Conservation (phyloP, 2,797 vertebrate genomes). For the Leuciscus waleckii region DNA sequence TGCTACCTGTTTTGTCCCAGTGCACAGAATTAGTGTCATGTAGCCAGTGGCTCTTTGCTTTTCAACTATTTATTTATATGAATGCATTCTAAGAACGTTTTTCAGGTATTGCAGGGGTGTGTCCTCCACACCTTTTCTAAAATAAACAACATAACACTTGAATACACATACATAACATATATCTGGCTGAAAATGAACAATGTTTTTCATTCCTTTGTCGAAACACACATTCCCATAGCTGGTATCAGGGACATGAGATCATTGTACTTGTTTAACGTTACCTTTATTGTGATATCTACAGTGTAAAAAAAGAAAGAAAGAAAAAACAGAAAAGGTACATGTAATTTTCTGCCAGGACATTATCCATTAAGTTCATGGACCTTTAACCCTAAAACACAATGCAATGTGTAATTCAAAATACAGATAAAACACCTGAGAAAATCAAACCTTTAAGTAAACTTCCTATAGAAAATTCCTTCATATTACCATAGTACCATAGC, state of each 20-base stretch:
- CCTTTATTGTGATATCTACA: not conserved
- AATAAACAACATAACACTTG: not conserved
- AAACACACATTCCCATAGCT: not conserved
- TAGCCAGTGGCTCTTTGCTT: not conserved
- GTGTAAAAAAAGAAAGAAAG: not conserved
- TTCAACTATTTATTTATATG: not conserved
- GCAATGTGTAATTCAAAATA: not conserved
- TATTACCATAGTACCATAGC: not conserved
- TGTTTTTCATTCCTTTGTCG: not conserved
- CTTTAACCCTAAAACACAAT: not conserved
- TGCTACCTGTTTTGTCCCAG: not conserved
- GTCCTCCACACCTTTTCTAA: not conserved
- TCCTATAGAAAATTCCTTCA: not conserved
- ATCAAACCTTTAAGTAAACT: not conserved
- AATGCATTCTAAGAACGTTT: not conserved
- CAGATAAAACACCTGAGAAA: not conserved
- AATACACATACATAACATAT: not conserved
- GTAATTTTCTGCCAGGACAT: not conserved
- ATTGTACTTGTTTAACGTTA: not conserved
- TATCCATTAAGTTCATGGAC: not conserved
- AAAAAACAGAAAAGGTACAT: not conserved
- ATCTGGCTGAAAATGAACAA: not conserved
- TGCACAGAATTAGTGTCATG: not conserved
- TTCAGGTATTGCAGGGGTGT: slow-evolving; percentile 1
- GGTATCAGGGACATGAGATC: not conserved